Evolutionary conservation across 2,888 invertebrate genomes (phyloP).

Genomic region (Ferdinandea cuprea): DNA sequence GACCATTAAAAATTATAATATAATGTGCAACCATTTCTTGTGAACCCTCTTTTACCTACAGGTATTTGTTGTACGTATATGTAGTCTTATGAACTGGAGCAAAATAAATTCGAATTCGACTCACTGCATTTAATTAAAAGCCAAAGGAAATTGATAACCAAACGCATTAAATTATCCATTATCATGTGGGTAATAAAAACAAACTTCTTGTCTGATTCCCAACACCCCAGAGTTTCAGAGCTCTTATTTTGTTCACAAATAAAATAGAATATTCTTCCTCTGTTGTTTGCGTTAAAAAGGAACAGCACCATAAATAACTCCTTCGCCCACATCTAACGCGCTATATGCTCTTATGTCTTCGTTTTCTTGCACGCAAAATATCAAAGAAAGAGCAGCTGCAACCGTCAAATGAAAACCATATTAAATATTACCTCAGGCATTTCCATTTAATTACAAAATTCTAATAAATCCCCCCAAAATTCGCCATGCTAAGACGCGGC

Average conservation of each 20-base stretch:
- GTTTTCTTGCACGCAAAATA: not conserved
- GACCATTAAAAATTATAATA: too few species aligned
- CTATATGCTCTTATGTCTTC: not conserved
- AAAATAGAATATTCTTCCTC: too few species aligned
- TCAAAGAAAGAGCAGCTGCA: slow-evolving; percentile 50
- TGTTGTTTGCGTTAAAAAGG: not conserved
- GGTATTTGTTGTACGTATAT: too few species aligned
- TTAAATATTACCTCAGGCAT: slow-evolving; percentile 62
- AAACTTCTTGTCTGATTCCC: too few species aligned
- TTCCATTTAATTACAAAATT: slow-evolving; percentile 71
- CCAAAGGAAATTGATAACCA: not conserved
- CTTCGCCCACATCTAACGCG: not conserved
- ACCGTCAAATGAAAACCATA: slow-evolving; percentile 38
- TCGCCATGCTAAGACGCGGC: not conserved
- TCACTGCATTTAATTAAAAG: not conserved
- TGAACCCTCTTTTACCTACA: too few species aligned
- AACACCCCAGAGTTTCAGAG: too few species aligned
- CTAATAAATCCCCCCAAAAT: slow-evolving; percentile 42
- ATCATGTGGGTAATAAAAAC: not conserved
- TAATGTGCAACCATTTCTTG: too few species aligned
- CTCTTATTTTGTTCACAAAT: too few species aligned
- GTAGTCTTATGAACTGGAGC: too few species aligned
- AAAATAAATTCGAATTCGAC: too few species aligned
- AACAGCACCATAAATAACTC: not conserved
- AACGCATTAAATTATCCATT: not conserved